Evolutionary conservation across 2,797 vertebrate genomes (phyloP).

Genomic region (Chromobotia macracanthus): DNA sequence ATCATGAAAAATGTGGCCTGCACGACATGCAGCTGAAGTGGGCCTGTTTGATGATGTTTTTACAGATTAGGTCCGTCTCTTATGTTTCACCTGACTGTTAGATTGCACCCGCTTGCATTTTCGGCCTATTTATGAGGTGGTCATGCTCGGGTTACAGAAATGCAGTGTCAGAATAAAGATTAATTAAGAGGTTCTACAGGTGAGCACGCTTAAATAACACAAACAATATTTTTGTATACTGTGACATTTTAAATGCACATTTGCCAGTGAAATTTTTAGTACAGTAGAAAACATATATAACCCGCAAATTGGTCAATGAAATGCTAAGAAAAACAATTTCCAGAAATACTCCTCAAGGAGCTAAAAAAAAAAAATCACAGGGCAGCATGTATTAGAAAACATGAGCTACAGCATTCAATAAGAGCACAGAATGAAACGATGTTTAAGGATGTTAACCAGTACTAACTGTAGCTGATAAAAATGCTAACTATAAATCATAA

Average conservation of each 20-base stretch:
- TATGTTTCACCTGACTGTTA: slow-evolving; percentile 59
- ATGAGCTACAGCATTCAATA: neutral
- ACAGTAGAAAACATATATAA: too few relatives aligned
- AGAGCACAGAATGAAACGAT: neutral
- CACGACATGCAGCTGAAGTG: slow-evolving; percentile 55
- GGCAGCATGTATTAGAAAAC: neutral
- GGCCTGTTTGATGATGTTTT: slow-evolving; percentile 61
- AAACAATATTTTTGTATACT: neutral
- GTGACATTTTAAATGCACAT: too few relatives aligned
- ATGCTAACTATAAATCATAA: neutral
- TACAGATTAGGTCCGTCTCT: slow-evolving; percentile 62
- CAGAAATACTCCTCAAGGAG: too few relatives aligned
- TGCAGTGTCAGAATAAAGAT: slow-evolving; percentile 50
- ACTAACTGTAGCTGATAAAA: neutral
- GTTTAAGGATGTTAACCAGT: neutral
- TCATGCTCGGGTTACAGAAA: slow-evolving; percentile 55
- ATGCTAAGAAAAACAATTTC: too few relatives aligned
- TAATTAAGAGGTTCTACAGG: slow-evolving; percentile 6
- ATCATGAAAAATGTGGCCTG: slow-evolving; percentile 63
- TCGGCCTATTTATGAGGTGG: slow-evolving; percentile 42
- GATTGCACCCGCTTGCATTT: slow-evolving; percentile 56
- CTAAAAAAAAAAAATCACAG: too few relatives aligned
- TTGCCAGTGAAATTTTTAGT: too few relatives aligned
- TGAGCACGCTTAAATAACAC: neutral
- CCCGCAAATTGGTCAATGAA: too few relatives aligned